Percentiles rank a stretch among this genome's conserved stretches.
These are phyloP conservation scores for Cyclura pinguis DNA, from an alignment of 2,797 vertebrate species.

Conservation along the genomic window DNA sequence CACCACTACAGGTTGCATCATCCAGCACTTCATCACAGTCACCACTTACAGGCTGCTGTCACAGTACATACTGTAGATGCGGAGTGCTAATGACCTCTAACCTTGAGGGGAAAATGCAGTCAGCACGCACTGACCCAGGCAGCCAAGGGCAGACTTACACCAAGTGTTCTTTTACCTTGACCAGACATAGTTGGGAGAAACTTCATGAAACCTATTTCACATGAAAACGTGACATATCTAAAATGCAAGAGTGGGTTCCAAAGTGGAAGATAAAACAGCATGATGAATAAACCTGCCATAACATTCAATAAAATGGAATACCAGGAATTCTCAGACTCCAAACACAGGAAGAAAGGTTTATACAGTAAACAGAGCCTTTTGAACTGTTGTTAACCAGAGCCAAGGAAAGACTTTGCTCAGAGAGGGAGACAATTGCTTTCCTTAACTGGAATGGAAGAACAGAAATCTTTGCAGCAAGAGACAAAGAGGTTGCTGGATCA, in stretches of 20 bases:
- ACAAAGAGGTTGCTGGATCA: conserved; percentile 7
- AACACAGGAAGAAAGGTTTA: conserved; percentile 55
- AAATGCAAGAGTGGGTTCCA: conserved; percentile 47
- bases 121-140: neutral
- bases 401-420: conserved; percentile 61
- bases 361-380: conserved; percentile 59
- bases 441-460: conserved; percentile 78
- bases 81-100: conserved; percentile 86
- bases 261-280: conserved; percentile 37
- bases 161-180: conserved; percentile 24
- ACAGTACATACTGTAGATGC: conserved; percentile 97
- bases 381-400: conserved; percentile 67
- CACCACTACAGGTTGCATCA: conserved; percentile 93
- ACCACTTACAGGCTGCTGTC: conserved; percentile 94
- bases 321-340: conserved; percentile 66
- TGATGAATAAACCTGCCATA: conserved; percentile 70
- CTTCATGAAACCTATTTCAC: conserved; percentile 37
- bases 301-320: conserved; percentile 47
- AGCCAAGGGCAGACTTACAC: neutral
- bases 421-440: conserved; percentile 60
- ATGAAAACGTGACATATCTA: neutral
- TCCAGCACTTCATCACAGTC: conserved; percentile 87
- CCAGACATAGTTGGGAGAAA: neutral
- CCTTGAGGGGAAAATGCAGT: neutral
- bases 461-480: conserved; percentile 50